Base-by-base conservation (phyloP, 2,797 vertebrate species). In the Esox masquinongy region DNA sequence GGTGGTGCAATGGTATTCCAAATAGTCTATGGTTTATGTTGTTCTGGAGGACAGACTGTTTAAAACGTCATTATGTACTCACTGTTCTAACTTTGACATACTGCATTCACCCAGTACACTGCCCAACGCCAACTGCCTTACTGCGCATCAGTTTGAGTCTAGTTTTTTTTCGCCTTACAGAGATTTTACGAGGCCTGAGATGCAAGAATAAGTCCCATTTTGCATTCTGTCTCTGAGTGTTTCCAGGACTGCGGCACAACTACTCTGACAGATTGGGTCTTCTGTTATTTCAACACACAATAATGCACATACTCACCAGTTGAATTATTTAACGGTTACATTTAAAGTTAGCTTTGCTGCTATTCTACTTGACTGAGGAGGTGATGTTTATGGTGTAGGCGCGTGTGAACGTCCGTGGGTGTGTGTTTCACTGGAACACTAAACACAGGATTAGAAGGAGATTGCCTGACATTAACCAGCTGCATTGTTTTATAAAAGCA, bases 401-500 rank as follows among this genome's bases (percentile, higher is more conserved):
- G 64, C 19, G 17, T 39, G 31, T 67, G 5, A 15, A 3, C 2
- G 11, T 15, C n/a, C 15, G 11, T 47, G 87, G 69, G 87, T 67
- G 5, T n/a, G 15, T 36, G 17, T n/a, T n/a, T 68, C 34, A 34
- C 66, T 7, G 29, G 66, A 36, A 80, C 77, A 76, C 61, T 83
- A 77, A 86, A 43, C 1, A 80, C 79, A 75, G 47, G 77, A 80
- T 70, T 70, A 69, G 43, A 53, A 26, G 43, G 73, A 73, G 74
- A 47, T 81, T 79, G 80, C 76, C 61, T 88, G 80, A 77, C 78
- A 89, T 90, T 87, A 85, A 86, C 78, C 87, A 89, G 86, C 88
- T 89, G 91, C 88, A 88, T 89, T 91, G 81, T 86, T 90, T 91
- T 86, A 87, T 81, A 75, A 90, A 92, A 92, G 91, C 86, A 90